Base-by-base conservation (phyloP, 64 coral and sea anemone species). In the Cladopsammia gracilis region DNA sequence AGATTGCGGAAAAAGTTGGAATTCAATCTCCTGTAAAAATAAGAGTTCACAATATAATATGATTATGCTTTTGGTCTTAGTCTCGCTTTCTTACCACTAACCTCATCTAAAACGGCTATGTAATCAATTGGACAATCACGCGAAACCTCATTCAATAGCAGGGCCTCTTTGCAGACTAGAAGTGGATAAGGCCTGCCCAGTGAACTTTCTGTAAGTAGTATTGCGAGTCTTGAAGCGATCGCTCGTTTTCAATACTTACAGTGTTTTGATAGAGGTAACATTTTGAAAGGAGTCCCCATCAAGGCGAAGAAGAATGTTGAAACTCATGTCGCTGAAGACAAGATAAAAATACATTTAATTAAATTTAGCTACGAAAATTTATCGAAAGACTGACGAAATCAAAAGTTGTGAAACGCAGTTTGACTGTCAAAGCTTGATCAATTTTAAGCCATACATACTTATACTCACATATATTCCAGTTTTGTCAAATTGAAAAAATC, bases 381-480 rank as follows among this genome's bases (percentile, higher is more conserved):
- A 18, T 10, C 14, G 1, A 46, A 7, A 18, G 2, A n/a, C n/a
- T n/a, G n/a, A 7, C 15, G 1, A 46, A 14, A 49, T 11, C 43
- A 75, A 77, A 64, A 34, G 34, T 34, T 34, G 34, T 34, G 34
- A 34, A 34, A 34, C 34, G 34, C 34, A 2, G 0, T 34, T 34
- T 34, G 34, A 34, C 34, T 34, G 34, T 34, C 34, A 34, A 34
- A 34, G 34, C 34, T 34, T 34, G 34, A 34, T 34, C 0, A 34
- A 34, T 34, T 34, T 34, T 34, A 34, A 0, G 34, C n/a, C n/a
- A n/a, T n/a, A 34, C 34, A 34, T 0, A 34, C 14, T 64, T 11
- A 54, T 75, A 77, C 75, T 77, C 20, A 77, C 75, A 77, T 77
- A 56, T 77, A 56, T 77, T 77, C 75, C 20, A 77, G 50, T 10